These are phyloP conservation scores for Emys orbicularis DNA, from an alignment of 2,797 vertebrate genomes.

Conservation along the genomic window DNA sequence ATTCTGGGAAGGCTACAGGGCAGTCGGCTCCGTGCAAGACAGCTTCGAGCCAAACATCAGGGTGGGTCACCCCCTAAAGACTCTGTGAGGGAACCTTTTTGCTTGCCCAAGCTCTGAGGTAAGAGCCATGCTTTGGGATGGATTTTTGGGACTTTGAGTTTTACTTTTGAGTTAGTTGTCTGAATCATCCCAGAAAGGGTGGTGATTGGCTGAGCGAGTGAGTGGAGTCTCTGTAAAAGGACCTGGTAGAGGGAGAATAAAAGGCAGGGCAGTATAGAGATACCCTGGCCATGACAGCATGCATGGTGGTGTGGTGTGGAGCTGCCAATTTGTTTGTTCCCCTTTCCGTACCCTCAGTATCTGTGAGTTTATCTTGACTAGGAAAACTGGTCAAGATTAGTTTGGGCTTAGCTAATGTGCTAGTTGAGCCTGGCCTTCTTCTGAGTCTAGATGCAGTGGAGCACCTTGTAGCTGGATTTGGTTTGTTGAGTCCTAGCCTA, in stretches of 20 bases:
- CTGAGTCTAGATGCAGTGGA: background rate
- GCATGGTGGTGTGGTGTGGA: background rate
- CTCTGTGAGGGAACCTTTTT: background rate
- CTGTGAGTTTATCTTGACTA: background rate
- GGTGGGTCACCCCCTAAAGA: background rate
- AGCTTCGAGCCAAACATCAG: background rate
- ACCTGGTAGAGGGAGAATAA: background rate
- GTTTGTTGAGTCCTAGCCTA: background rate
- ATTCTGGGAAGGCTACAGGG: background rate
- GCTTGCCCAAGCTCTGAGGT: background rate
- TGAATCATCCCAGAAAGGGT: background rate
- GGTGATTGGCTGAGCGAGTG: background rate
- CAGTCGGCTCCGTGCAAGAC: background rate
- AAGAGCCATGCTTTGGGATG: background rate
- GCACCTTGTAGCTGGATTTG: background rate
- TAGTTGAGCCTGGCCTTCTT: constrained; percentile 5
- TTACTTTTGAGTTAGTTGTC: background rate
- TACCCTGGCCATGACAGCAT: background rate
- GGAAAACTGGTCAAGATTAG: constrained; percentile 1
- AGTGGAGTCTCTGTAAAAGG: background rate
- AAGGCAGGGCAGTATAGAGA: background rate
- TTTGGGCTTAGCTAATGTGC: background rate
- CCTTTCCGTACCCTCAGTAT: background rate
- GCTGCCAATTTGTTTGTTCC: background rate
- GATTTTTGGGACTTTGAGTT: background rate